Percentiles rank a stretch among this genome's conserved stretches.
phyloP scores from a whole-genome alignment of 2,888 invertebrate species.

The Chloromyia formosa region DNA sequence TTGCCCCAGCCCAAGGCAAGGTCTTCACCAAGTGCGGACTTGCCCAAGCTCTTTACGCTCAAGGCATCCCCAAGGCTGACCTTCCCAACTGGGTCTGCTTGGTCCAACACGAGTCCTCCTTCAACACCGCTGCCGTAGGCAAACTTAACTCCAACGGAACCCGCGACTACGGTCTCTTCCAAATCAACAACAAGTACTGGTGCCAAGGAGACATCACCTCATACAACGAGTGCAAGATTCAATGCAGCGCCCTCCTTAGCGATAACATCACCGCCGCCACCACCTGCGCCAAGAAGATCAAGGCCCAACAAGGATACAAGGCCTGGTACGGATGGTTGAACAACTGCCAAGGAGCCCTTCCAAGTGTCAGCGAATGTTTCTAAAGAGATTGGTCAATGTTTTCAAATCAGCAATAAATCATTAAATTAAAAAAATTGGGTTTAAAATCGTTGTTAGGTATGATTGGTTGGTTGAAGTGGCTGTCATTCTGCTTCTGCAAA shows the following conservation, averaged over 20 bases:
- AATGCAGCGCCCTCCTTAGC: slow-evolving; percentile 17
- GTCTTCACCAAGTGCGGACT: slow-evolving; percentile 38
- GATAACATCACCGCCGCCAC: slow-evolving; percentile 25
- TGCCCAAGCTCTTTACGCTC: slow-evolving; percentile 6
- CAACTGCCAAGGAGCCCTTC: slow-evolving; percentile 25
- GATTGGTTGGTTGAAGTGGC: no score
- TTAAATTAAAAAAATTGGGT: background rate
- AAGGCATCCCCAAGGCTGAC: slow-evolving; percentile 28
- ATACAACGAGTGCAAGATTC: slow-evolving; percentile 16
- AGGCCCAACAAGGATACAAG: slow-evolving; percentile 37
- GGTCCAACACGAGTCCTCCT: slow-evolving; percentile 37
- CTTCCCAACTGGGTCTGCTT: slow-evolving; percentile 31
- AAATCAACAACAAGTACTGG: slow-evolving; percentile 42
- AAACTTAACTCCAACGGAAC: slow-evolving; percentile 32
- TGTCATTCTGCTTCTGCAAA: no score
- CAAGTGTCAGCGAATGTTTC: slow-evolving; percentile 34
- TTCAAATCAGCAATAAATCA: background rate
- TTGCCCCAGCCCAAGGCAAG: slow-evolving; percentile 33
- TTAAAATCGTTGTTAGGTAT: no score
- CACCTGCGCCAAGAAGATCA: slow-evolving; percentile 34
- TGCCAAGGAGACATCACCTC: slow-evolving; percentile 39
- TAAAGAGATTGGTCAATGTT: slow-evolving; percentile 14
- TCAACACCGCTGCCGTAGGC: slow-evolving; percentile 38
- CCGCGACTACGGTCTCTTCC: slow-evolving; percentile 39
- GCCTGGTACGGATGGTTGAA: slow-evolving; percentile 43